Evolutionary conservation across 2,797 vertebrate genomes (phyloP).

Genomic region (Podarcis siculus): DNA sequence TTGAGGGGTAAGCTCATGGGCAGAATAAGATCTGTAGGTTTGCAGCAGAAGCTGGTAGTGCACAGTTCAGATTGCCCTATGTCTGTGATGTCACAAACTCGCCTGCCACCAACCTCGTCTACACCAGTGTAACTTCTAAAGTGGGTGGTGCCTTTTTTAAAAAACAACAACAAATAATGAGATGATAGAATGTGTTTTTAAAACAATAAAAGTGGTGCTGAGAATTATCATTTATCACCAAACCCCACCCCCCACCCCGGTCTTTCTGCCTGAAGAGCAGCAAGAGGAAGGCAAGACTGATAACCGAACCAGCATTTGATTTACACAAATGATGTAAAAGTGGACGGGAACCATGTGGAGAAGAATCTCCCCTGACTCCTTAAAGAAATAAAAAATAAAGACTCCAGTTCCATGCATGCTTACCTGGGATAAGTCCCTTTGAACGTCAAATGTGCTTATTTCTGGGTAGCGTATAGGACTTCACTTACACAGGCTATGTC

Average conservation of each 20-base stretch:
- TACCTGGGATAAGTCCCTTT: too few species aligned
- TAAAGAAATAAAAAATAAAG: too few species aligned
- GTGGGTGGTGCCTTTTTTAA: too few species aligned
- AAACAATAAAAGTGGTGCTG: too few species aligned
- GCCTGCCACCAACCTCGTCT: background rate
- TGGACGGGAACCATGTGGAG: too few species aligned
- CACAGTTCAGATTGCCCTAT: background rate
- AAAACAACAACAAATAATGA: background rate
- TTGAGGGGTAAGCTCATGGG: background rate
- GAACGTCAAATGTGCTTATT: too few species aligned
- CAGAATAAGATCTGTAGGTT: background rate
- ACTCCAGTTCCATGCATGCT: too few species aligned
- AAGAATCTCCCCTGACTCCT: background rate
- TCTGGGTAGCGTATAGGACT: too few species aligned
- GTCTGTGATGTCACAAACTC: background rate
- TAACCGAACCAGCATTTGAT: background rate
- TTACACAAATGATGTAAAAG: background rate
- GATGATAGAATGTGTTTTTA: background rate
- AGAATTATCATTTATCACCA: too few species aligned
- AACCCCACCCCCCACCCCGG: too few species aligned
- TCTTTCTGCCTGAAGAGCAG: too few species aligned
- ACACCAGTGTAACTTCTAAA: background rate
- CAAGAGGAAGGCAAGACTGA: background rate
- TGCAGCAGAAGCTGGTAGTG: background rate
- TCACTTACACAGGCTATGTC: too few species aligned